phyloP scores from a whole-genome alignment of 2,888 invertebrate species.

The Galeopsomyia nigrocyanea region DNA sequence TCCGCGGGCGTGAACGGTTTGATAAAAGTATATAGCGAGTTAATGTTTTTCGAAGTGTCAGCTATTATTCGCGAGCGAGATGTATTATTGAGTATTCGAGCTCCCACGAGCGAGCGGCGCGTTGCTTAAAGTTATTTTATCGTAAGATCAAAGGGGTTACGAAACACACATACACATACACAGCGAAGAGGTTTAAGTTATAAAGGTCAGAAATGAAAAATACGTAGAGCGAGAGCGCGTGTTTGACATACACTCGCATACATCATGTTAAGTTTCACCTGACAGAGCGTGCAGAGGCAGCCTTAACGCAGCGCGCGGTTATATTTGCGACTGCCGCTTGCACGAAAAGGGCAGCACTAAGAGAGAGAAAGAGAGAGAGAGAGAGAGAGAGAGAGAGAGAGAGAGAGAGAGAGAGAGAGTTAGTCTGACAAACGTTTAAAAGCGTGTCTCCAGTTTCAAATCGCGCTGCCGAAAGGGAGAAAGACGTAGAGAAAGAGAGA shows the following conservation, averaged over 20 bases:
- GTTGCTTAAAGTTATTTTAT: too few species aligned
- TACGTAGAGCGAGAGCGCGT: neutral
- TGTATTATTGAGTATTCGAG: too few species aligned
- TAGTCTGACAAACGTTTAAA: slow-evolving; percentile 18
- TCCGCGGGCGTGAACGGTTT: too few species aligned
- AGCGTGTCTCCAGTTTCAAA: slow-evolving; percentile 42
- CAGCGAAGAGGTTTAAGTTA: too few species aligned
- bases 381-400: neutral
- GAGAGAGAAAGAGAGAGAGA: neutral
- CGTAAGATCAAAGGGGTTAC: too few species aligned
- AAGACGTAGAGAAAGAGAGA: slow-evolving; percentile 38
- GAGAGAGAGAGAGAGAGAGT: neutral
- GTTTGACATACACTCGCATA: slow-evolving; percentile 30
- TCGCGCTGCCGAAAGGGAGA: slow-evolving; percentile 24
- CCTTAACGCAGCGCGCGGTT: neutral
- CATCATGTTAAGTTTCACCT: slow-evolving; percentile 30
- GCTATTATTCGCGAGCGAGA: too few species aligned
- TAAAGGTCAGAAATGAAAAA: too few species aligned
- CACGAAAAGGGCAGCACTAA: too few species aligned
- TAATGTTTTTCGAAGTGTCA: too few species aligned
- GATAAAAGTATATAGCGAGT: too few species aligned
- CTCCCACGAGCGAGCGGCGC: too few species aligned
- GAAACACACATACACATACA: too few species aligned
- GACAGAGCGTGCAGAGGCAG: neutral
- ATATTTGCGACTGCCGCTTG: neutral